Base-by-base conservation (phyloP, 2,797 vertebrate genomes). In the Pangasius krempfi region DNA sequence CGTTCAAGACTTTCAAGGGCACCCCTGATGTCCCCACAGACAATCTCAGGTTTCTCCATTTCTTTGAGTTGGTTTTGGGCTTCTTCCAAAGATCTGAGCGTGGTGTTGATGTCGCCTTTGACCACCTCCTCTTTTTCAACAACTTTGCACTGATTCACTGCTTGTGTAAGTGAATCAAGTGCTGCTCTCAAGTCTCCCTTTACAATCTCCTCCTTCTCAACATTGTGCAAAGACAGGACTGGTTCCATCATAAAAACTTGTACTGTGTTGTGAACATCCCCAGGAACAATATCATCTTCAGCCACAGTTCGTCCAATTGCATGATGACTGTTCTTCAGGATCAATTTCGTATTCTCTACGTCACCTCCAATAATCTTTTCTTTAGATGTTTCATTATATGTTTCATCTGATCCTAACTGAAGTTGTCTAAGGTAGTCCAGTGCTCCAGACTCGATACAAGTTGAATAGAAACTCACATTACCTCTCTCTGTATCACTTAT, bases 381-480 rank as follows among this genome's bases (percentile, higher is more conserved):
- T 89, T 96, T 96, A 54, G 94, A 90, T 85, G 93, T 92, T 80
- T 89, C 89, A 22, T 93, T 89, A 47, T 86, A 88, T 5, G 47
- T 90, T 84, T 97, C 97, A 62, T 94, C 93, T 1, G 94, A 89
- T 25, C 93, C 96, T 16, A 86, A 92, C 92, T 98, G 97, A 27
- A 99, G 96, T 89, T 97, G 95, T 93, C 93, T 97, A 86, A 99
- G 95, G 93, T 98, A 98, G 91, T 98, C 97, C 92, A 98, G 91
- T 5, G 97, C 98, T 85, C 98, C 98, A 0, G 97, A 97, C 94
- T 99, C 98, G 80, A 99, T 98, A 91, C 98, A 98, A 0, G 97
- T 98, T 68, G 97, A 97, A 90, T 98, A 98, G 94, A 99, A 98
- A 91, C 97, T 98, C 86, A 99, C 98, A 68, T 98, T 99, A 5